Conservation (phyloP, 2,797 vertebrate genomes). For the Tragopan temminckii region DNA sequence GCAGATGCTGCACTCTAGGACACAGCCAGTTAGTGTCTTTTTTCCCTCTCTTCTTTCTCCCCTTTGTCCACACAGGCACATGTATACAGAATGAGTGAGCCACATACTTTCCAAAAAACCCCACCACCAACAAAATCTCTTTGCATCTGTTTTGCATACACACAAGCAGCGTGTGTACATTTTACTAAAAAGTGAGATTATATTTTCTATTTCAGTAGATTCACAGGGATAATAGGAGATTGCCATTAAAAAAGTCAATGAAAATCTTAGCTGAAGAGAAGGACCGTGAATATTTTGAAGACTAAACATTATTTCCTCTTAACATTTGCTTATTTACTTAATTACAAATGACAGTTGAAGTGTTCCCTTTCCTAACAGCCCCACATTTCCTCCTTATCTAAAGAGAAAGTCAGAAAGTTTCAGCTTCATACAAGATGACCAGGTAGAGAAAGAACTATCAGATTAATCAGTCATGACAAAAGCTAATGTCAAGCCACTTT, state of each 20-base stretch:
- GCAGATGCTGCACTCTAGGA: background rate
- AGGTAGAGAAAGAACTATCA: background rate
- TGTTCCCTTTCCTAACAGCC: background rate
- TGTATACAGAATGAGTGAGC: background rate
- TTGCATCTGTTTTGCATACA: background rate
- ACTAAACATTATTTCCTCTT: conserved; percentile 5
- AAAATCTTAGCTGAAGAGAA: background rate
- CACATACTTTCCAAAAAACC: background rate
- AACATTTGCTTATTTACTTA: background rate
- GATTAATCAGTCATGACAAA: background rate
- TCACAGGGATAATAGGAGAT: background rate
- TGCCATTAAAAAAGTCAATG: background rate
- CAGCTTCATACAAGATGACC: background rate
- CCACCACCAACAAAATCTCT: background rate
- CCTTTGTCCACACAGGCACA: background rate
- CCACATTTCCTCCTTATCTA: background rate
- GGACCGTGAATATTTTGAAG: background rate
- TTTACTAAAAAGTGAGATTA: conserved; percentile 17
- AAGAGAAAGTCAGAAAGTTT: background rate
- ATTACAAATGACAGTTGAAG: background rate
- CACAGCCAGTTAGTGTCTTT: background rate
- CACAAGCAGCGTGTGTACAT: background rate
- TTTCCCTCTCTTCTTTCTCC: background rate
- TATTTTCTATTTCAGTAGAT: conserved; percentile 8
- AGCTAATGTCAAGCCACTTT: background rate